Evolutionary conservation across 2,888 invertebrate genomes (phyloP).

Genomic region (Parapristionchus giblindavisi): DNA sequence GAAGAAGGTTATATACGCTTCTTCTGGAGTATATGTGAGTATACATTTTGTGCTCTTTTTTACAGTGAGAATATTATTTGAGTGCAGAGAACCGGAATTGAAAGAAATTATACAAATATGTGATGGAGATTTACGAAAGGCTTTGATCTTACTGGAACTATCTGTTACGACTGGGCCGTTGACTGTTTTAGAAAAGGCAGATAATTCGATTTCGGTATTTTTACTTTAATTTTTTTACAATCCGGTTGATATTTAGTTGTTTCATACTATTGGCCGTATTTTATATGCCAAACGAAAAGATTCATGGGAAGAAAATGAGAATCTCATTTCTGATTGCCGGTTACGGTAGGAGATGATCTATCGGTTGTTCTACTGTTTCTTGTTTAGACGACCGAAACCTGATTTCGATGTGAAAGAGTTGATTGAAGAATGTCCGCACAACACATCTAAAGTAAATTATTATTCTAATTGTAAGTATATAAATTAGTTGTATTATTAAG

Average conservation of each 20-base stretch:
- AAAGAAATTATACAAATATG: background rate
- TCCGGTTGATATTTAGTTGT: background rate
- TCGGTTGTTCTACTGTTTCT: background rate
- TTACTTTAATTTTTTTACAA: background rate
- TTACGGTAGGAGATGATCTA: background rate
- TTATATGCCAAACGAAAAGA: slow-evolving; percentile 32
- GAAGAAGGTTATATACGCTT: background rate
- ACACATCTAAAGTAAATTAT: slow-evolving; percentile 1
- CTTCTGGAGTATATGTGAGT: slow-evolving; percentile 10
- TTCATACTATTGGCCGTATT: slow-evolving; percentile 29
- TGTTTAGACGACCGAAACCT: slow-evolving; percentile 1
- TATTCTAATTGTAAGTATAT: background rate
- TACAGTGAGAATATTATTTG: background rate
- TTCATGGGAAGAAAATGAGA: too few species aligned
- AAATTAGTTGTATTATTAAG: background rate
- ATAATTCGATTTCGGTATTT: slow-evolving; percentile 9
- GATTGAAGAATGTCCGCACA: slow-evolving; percentile 18
- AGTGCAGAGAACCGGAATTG: slow-evolving; percentile 28
- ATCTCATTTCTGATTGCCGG: background rate
- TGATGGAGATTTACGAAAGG: slow-evolving; percentile 32
- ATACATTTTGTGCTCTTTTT: background rate
- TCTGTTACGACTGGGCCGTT: background rate
- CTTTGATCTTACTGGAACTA: slow-evolving; percentile 13
- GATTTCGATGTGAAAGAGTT: slow-evolving; percentile 20
- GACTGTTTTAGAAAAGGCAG: slow-evolving; percentile 15